Conservation (phyloP, 2,113 vertebrate species). For the Chroicocephalus ridibundus region DNA sequence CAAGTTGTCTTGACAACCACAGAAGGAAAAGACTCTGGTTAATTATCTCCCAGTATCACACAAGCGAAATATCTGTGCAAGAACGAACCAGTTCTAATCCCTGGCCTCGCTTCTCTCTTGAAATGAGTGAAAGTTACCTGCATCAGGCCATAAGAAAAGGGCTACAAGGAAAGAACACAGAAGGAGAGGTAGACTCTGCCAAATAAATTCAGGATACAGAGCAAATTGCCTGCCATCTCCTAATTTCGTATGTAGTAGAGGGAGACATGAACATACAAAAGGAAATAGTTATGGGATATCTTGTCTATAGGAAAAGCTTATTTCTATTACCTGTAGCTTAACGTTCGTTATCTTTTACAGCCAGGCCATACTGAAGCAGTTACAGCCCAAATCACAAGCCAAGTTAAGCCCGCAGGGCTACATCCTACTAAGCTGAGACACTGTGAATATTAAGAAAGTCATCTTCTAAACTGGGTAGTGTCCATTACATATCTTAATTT, state of each 20-base stretch:
- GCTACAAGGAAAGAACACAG: not conserved
- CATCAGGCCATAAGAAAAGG: not conserved
- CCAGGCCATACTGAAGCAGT: not conserved
- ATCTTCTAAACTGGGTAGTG: not conserved
- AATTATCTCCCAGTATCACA: not conserved
- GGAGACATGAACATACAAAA: not conserved
- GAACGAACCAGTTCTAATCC: not conserved
- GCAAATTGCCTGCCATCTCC: not conserved
- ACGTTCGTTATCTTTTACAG: not conserved
- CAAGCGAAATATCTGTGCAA: not conserved
- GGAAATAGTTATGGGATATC: not conserved
- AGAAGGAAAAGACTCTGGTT: not conserved
- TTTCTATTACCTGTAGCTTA: not conserved
- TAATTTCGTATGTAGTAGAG: not conserved
- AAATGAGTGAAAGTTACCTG: not conserved
- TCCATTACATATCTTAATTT: not conserved
- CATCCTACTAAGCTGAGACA: not conserved
- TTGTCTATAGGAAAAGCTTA: not conserved
- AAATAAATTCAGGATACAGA: not conserved
- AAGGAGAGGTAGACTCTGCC: not conserved
- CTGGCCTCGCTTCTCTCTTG: not conserved
- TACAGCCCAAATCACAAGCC: not conserved
- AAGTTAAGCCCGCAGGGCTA: not conserved
- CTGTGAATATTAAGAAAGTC: not conserved
- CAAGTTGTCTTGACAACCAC: not conserved